phyloP scores from a whole-genome alignment of 2,888 invertebrate species.

The Anaspis maculata region DNA sequence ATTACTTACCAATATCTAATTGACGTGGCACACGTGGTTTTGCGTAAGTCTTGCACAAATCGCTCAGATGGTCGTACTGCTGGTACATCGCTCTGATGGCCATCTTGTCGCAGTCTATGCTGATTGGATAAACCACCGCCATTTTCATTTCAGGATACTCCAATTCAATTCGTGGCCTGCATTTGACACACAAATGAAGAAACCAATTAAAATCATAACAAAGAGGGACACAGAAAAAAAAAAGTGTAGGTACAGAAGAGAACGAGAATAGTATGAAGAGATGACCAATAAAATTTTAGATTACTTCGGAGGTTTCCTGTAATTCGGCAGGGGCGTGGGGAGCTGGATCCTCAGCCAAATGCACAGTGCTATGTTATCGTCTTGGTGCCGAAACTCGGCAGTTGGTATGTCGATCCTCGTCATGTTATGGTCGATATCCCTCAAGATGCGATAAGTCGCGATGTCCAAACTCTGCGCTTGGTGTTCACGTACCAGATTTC shows the following conservation, averaged over 20 bases:
- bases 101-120: conserved; percentile 39
- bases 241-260: too few species aligned
- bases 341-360: conserved; percentile 44
- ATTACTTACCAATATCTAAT: conserved; percentile 6
- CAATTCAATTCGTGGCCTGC: conserved; percentile 42
- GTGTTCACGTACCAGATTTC: conserved; percentile 36
- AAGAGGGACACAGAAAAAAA: too few species aligned
- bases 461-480: conserved; percentile 43
- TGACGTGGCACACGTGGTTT: conserved; percentile 12
- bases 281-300: background rate
- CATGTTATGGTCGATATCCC: conserved; percentile 44
- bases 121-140: conserved; percentile 41
- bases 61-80: conserved; percentile 49
- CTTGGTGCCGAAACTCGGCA: conserved; percentile 36
- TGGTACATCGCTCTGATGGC: conserved; percentile 46
- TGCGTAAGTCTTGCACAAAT: conserved; percentile 36
- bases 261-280: background rate
- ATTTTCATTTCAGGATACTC: conserved; percentile 42
- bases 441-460: conserved; percentile 44
- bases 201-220: too few species aligned
- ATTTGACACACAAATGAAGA: conserved; percentile 16
- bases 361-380: conserved; percentile 39
- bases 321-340: conserved; percentile 38
- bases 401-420: conserved; percentile 41
- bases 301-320: conserved; percentile 32